Evolutionary conservation across 2,113 vertebrate genomes (phyloP), one percentile per base, ranked within the genome.

Genomic region (Salvelinus alpinus): DNA sequence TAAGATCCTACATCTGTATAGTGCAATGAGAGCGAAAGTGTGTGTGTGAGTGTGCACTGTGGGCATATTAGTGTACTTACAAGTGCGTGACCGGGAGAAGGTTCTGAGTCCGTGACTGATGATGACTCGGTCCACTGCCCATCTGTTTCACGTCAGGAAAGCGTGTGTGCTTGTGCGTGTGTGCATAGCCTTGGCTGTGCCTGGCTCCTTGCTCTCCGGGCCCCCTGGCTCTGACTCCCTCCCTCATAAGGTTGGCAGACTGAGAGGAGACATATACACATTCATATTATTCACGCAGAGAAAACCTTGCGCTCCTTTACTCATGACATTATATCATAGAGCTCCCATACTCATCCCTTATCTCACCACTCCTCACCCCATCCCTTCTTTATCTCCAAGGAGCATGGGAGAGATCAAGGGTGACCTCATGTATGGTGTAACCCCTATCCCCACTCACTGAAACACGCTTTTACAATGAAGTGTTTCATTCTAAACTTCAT

Each of bases 331-430:
- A 34, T 44, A 6, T 51, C 77, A n/a, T 31, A 38, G 16, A 34
- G 65, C 18, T 34, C 31, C 65, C 13, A 16, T 29, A 31, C 13
- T 29, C 22, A 16, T 54, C 14, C 14, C 48, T 14, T 51, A 16
- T 16, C 14, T 18, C 60, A 22, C n/a, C 60, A 13, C n/a, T 22
- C 5, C n/a, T 64, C 60, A 29, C 64, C 25, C 25, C 59, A n/a
- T 24, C 25, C 64, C 38, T 11, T 64, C 18, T 80, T 80, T 74
- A 83, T 81, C 66, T 1, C 67, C 12, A 5, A 44, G 25, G 54
- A 44, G 29, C 78, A 77, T 78, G 82, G 72, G 80, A 89, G 74
- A 80, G 87, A 79, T 82, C 79, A 81, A 65, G 71, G 78, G 64
- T 71, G 34, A 74, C 14, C 64, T 44, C 8, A 44, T 66, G 64